phyloP scores from a whole-genome alignment of 2,113 vertebrate species.

The Cacatua alba region DNA sequence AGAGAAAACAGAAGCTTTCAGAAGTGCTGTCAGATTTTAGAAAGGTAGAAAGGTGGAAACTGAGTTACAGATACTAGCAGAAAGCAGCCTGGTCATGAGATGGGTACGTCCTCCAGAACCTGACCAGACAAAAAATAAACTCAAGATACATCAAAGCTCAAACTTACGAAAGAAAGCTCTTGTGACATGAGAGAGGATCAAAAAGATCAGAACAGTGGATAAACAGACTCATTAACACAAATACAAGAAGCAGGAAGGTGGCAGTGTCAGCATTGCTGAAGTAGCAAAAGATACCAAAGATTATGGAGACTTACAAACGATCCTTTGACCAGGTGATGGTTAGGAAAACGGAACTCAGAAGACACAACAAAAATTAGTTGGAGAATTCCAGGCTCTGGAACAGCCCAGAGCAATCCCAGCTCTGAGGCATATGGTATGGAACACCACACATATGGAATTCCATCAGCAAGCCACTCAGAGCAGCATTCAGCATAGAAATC shows the following conservation, averaged over 20 bases:
- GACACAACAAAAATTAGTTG: rapidly evolving
- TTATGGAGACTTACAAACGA: background rate
- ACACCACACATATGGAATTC: background rate
- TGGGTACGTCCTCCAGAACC: background rate
- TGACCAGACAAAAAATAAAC: background rate
- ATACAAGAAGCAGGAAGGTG: background rate
- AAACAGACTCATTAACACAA: background rate
- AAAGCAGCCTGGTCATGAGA: background rate
- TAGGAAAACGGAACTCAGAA: background rate
- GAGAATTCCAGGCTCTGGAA: background rate
- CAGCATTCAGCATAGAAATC: background rate
- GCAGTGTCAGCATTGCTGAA: background rate
- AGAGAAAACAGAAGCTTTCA: background rate
- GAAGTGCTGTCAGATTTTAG: background rate
- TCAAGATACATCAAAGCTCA: background rate
- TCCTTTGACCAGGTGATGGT: background rate
- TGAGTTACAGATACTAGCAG: background rate
- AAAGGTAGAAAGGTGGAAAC: background rate
- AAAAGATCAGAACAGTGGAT: background rate
- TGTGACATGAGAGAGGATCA: background rate
- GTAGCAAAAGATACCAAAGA: background rate
- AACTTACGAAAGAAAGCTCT: background rate
- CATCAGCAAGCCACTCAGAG: background rate
- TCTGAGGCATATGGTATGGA: rapidly evolving
- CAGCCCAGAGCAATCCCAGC: background rate